Base-by-base conservation (phyloP, 2,888 invertebrate genomes). In the Podotricha telesiphe region DNA sequence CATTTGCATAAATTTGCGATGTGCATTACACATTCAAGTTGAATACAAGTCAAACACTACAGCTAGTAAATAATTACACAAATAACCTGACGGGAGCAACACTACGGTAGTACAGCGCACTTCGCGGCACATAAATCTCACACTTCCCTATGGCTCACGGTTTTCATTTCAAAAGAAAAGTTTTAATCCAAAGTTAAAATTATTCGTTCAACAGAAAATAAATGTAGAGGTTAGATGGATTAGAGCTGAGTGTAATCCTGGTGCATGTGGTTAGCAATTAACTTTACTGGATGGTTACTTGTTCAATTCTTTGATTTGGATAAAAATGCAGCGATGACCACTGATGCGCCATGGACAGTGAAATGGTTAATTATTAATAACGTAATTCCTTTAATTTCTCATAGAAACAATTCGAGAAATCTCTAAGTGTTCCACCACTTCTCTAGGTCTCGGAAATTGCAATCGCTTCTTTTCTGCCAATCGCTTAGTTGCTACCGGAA, bases 21-120 rank as follows among this genome's bases (percentile, higher is more conserved):
- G 53, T 55, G 53, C 53, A 28, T 53, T 17, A 34, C 53, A 17
- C 10, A 55, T 53, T 28, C 28, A 55, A 53, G 28, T 53, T 34
- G 11, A 17, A 34, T 34, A 17, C 53, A 53, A 55, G 53, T 55
- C 53, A 17, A 55, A 55, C n/a, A 10, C 34, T 10, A 34, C 53
- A 34, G 53, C n/a, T 55, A 17, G 17, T 34, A 55, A 55, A 28
- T 55, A 34, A 55, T 55, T 55, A 55, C 53, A 55, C 53, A 34
- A 17, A 34, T 11, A 55, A 55, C 4, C 34, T 17, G 34, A 55
- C 34, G 17, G n/a, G 34, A 1, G 34, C 34, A 34, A 17, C n/a
- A 34, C 34, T 53, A 17, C 17, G 17, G 17, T 10, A 34, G 17
- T 53, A 17, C 17, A 34, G 10, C 28, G 22, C 42, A 37, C 37